Base-by-base conservation (phyloP, 2,113 vertebrate genomes). In the Physeter macrocephalus region DNA sequence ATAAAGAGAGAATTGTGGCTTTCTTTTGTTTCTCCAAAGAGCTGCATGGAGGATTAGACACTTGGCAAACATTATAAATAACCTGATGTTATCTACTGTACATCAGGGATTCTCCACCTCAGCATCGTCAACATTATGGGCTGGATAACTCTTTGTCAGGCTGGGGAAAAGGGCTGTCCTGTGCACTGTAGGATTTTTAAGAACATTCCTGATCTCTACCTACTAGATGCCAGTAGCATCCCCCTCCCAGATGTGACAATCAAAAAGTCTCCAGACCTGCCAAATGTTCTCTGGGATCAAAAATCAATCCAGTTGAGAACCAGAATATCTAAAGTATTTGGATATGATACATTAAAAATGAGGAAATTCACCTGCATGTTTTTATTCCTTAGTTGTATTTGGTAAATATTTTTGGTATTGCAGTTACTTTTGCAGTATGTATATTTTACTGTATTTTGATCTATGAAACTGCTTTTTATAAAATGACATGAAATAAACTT, bases 401-500 rank as follows among this genome's bases (percentile, higher is more conserved):
- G 18, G 61, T 31, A 93, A 69, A 36, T 85, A 59, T 81, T 90
- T 90, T 90, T 21, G 69, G 11, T 75, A 39, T 36, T 71, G 3
- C 2, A 94, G 25, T 93, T 88, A 59, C 3, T 57, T 95, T 85
- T 82, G 13, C 3, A 71, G 36, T 29, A 29, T 6, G 66, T 36
- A 29, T 81, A 75, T 81, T 74, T 83, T 64, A 67, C 21, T 57
- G 7, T 20, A 57, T 66, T 93, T 92, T 93, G 23, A 72, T 17
- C 34, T 77, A 36, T 84, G 21, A 74, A 83, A 83, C 66, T 72
- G 5, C 1, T 43, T 31, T 88, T 6, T 78, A n/a, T 46, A 69
- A 72, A 77, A 78, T 88, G 43, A 77, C 18, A 15, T 59, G 21
- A 93, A 94, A 23, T 87, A 59, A 78, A 91, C 13, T 88, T 74